phyloP scores from a whole-genome alignment of 2,888 invertebrate genomes.

The Serrognathus titanus region DNA sequence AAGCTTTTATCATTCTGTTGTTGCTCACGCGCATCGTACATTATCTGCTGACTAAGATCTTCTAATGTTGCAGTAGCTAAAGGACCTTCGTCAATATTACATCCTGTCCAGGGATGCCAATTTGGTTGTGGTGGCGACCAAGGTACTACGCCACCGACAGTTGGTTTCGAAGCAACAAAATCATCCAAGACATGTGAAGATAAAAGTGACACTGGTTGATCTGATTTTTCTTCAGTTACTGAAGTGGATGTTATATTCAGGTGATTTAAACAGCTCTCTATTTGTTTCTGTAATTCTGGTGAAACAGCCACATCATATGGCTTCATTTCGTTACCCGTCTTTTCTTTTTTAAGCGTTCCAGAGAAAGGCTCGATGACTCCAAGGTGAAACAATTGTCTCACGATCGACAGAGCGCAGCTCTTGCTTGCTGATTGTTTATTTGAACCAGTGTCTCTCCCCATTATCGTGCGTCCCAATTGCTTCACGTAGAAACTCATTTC shows the following conservation, averaged over 20 bases:
- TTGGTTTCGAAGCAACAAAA: conserved; percentile 62
- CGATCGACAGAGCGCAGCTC: conserved; percentile 91
- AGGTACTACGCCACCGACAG: conserved; percentile 76
- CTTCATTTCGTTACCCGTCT: conserved; percentile 69
- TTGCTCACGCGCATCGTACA: conserved; percentile 60
- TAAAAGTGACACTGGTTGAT: conserved; percentile 53
- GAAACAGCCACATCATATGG: conserved; percentile 75
- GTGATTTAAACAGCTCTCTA: conserved; percentile 54
- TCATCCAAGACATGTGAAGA: conserved; percentile 53
- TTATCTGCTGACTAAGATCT: conserved; percentile 70
- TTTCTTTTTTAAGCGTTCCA: conserved; percentile 62
- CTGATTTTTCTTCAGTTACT: conserved; percentile 23
- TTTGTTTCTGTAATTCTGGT: conserved; percentile 63
- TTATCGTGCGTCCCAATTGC: conserved; percentile 73
- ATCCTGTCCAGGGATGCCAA: conserved; percentile 97
- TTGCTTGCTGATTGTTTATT: conserved; percentile 97
- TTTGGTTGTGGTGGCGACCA: conserved; percentile 96
- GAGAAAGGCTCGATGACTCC: conserved; percentile 88
- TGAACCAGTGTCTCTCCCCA: conserved; percentile 89
- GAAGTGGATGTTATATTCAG: conserved; percentile 40
- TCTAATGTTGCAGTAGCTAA: conserved; percentile 67
- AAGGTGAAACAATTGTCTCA: conserved; percentile 91
- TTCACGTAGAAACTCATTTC: conserved; percentile 87
- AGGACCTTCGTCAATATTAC: conserved; percentile 94
- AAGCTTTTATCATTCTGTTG: conserved; percentile 59